Percentiles rank a stretch among this genome's conserved stretches.
Evolutionary conservation across 2,797 vertebrate genomes (phyloP).

Genomic region (Pseudochirops corinnae): DNA sequence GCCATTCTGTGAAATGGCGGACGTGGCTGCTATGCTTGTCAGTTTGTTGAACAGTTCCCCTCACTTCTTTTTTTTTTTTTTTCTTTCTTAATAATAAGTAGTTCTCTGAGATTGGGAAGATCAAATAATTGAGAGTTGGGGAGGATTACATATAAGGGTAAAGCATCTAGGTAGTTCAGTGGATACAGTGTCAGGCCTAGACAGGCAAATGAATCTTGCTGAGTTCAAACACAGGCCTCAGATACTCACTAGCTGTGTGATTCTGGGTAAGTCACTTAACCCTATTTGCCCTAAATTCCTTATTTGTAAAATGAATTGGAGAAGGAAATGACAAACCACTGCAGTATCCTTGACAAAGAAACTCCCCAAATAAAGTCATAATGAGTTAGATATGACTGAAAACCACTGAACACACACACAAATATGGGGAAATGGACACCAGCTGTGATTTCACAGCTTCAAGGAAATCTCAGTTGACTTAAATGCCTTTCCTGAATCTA

Average conservation of each 20-base stretch:
- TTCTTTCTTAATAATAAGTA: not conserved
- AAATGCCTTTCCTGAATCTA: not conserved
- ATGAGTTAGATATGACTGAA: not conserved
- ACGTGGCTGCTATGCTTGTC: not conserved
- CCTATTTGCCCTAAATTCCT: not conserved
- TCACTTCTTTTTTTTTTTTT: not conserved
- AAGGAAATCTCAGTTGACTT: not conserved
- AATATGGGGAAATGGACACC: not conserved
- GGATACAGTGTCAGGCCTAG: not conserved
- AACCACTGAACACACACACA: not conserved
- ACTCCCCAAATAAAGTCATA: not conserved
- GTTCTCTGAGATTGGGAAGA: not conserved
- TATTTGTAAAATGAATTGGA: not conserved
- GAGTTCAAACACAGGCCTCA: not conserved
- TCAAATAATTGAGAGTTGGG: not conserved
- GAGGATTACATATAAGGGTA: not conserved
- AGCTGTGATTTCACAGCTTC: not conserved
- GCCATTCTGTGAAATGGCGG: not conserved
- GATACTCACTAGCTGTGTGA: not conserved
- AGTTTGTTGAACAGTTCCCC: not conserved
- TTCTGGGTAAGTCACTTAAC: not conserved
- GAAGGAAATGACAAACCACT: not conserved
- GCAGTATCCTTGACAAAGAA: not conserved
- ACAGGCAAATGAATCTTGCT: not conserved
- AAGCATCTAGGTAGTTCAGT: not conserved